Conservation (phyloP, 2,888 invertebrate species). For the Drosophila paranaensis region DNA sequence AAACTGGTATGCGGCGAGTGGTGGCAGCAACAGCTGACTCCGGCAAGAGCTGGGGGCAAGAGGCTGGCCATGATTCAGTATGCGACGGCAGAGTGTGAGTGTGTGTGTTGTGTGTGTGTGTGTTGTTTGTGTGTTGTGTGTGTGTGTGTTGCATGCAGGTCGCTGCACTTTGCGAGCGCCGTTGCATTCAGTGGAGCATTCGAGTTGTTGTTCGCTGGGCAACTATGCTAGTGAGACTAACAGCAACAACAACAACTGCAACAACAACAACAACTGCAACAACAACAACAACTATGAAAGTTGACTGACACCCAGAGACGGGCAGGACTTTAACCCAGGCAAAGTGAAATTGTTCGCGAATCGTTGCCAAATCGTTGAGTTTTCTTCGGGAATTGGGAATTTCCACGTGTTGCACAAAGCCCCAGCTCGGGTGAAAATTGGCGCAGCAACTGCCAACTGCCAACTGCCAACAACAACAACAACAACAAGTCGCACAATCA, state of each 20-base stretch:
- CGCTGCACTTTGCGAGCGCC: slow-evolving; percentile 63
- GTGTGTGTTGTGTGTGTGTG: slow-evolving; percentile 28
- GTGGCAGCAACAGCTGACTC: slow-evolving; percentile 51
- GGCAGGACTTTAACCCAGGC: slow-evolving; percentile 80
- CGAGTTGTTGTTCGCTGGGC: slow-evolving; percentile 75
- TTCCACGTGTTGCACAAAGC: slow-evolving; percentile 73
- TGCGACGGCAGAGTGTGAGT: slow-evolving; percentile 5
- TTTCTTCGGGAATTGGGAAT: slow-evolving; percentile 55
- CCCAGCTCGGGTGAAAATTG: slow-evolving; percentile 59
- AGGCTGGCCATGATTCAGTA: slow-evolving; percentile 24
- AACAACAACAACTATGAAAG: slow-evolving; percentile 59
- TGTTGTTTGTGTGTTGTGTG: too few relatives aligned
- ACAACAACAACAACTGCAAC: slow-evolving; percentile 34
- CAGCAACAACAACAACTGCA: slow-evolving; percentile 39
- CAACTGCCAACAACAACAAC: slow-evolving; percentile 9
- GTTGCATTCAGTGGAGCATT: slow-evolving; percentile 72
- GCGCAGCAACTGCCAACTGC: slow-evolving; percentile 43
- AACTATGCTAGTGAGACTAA: slow-evolving; percentile 77
- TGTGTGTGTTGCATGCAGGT: slow-evolving; percentile 63
- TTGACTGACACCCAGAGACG: slow-evolving; percentile 79
- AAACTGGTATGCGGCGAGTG: slow-evolving; percentile 68
- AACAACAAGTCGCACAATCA: slow-evolving; percentile 35
- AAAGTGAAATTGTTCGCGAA: slow-evolving; percentile 78
- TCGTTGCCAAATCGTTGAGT: slow-evolving; percentile 43
- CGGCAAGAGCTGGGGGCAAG: background rate